These are phyloP conservation scores for Dichetophora obliterata DNA, from an alignment of 2,888 invertebrate species.

Conservation along the genomic window DNA sequence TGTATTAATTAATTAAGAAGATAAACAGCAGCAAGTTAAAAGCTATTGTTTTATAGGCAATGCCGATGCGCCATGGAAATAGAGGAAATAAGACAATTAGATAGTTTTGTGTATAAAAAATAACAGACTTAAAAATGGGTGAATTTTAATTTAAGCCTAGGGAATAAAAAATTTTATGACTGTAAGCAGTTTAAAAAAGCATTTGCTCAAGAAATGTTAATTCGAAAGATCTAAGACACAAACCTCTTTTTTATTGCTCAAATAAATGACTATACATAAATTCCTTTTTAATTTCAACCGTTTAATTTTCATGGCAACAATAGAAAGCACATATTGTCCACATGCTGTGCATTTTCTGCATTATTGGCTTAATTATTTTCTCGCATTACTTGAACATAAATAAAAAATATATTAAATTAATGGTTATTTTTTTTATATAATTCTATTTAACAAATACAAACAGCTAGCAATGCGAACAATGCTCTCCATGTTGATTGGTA, in stretches of 20 bases:
- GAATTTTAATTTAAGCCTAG: background rate
- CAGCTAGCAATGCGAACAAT: slow-evolving; percentile 9
- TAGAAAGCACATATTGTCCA: background rate
- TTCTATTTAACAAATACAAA: slow-evolving; percentile 16
- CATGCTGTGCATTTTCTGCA: background rate
- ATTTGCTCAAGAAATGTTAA: too few species aligned
- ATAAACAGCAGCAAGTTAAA: too few species aligned
- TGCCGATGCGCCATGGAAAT: too few species aligned
- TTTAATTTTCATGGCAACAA: background rate
- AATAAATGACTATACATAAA: too few species aligned
- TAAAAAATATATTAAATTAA: slow-evolving; percentile 1
- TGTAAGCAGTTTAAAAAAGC: background rate
- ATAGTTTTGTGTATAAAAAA: too few species aligned
- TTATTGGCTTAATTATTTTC: background rate
- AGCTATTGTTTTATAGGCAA: too few species aligned
- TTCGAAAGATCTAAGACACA: background rate
- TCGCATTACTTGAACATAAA: slow-evolving; percentile 1
- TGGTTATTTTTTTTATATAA: background rate
- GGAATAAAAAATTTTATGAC: background rate
- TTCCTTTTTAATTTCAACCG: too few species aligned
- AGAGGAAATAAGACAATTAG: too few species aligned
- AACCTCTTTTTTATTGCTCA: background rate
- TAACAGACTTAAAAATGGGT: background rate
- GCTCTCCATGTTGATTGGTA: slow-evolving; percentile 23
- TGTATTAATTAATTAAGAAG: too few species aligned